A percentile compares a stretch with the other conserved stretches of the same genome.
Conservation (phyloP, 2,888 invertebrate genomes). For the Eretmocerus hayati region DNA sequence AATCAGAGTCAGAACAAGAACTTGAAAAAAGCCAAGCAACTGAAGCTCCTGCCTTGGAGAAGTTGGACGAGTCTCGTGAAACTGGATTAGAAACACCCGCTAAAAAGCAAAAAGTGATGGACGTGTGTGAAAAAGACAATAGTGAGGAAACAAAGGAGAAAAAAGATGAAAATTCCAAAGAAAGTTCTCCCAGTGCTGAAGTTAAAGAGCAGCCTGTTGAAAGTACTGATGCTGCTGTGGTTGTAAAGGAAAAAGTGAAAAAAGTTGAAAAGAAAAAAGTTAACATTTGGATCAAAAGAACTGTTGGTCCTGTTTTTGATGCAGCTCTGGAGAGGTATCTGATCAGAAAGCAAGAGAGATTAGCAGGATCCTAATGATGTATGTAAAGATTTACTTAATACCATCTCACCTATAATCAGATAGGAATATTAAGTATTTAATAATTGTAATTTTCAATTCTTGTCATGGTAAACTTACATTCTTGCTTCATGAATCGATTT, state of each 20-base stretch:
- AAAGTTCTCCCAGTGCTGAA: slow-evolving; percentile 3
- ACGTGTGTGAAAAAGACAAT: slow-evolving; percentile 7
- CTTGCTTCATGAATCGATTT: too few species aligned
- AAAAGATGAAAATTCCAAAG: background rate
- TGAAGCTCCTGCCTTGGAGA: slow-evolving; percentile 18
- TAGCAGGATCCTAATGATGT: slow-evolving; percentile 24
- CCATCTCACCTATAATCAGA: too few species aligned
- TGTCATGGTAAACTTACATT: too few species aligned
- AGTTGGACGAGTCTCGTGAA: slow-evolving; percentile 22
- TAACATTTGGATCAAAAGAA: slow-evolving; percentile 78
- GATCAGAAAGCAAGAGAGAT: slow-evolving; percentile 60
- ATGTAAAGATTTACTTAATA: too few species aligned
- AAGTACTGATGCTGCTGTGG: slow-evolving; percentile 13
- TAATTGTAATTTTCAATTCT: too few species aligned
- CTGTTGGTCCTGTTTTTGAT: slow-evolving; percentile 69
- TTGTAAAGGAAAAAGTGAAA: slow-evolving; percentile 22
- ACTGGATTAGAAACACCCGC: slow-evolving; percentile 18
- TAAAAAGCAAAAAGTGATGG: slow-evolving; percentile 20
- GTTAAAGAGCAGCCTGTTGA: slow-evolving; percentile 11
- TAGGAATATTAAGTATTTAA: too few species aligned
- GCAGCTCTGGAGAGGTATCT: slow-evolving; percentile 71
- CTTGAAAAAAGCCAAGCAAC: slow-evolving; percentile 12
- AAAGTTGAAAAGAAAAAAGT: slow-evolving; percentile 46
- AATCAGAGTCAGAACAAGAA: slow-evolving; percentile 27
- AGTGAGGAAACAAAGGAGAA: slow-evolving; percentile 17